Evolutionary conservation across 2,113 vertebrate genomes (phyloP).

Genomic region (Urocolius indicus): DNA sequence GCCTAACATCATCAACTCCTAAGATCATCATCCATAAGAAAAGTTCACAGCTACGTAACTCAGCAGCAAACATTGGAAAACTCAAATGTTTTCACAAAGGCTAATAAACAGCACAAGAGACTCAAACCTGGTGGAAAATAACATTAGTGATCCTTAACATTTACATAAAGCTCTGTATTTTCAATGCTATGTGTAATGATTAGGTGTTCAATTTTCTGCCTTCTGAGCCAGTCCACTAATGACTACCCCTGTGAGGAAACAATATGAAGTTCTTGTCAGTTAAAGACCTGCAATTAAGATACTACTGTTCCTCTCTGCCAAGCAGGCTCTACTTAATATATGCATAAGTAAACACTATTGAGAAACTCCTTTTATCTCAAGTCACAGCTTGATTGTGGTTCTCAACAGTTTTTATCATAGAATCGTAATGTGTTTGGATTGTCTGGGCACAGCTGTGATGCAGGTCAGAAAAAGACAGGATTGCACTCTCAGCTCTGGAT

Average conservation of each 20-base stretch:
- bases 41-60: fast-evolving
- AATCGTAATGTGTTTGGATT: neutral
- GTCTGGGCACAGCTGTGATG: neutral
- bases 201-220: neutral
- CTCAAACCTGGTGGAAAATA: neutral
- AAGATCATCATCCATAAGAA: neutral
- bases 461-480: neutral
- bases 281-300: slow-evolving; percentile 31
- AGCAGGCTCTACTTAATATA: neutral
- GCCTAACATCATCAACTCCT: no score
- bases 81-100: neutral
- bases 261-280: neutral
- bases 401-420: neutral
- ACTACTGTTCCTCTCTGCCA: neutral
- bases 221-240: slow-evolving; percentile 7
- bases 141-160: neutral
- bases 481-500: neutral
- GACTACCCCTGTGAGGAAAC: slow-evolving; percentile 1
- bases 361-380: slow-evolving; percentile 17
- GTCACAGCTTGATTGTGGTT: neutral
- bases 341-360: neutral
- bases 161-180: neutral
- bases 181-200: neutral
- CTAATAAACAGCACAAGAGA: neutral
- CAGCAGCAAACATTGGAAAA: neutral